Conservation (phyloP, 2,797 vertebrate genomes). For the Lacerta bilineata region DNA sequence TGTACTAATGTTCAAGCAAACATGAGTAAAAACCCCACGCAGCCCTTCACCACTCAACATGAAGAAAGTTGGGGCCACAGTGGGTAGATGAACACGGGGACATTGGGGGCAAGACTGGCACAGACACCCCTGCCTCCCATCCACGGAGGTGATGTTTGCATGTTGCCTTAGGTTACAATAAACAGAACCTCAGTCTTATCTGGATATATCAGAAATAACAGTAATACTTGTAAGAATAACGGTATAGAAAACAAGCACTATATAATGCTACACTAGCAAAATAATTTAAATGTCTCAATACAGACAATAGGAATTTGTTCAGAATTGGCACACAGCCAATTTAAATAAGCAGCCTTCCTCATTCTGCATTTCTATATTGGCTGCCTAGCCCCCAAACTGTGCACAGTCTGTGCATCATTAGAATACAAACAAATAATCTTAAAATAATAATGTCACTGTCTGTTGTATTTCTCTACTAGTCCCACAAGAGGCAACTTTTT, state of each 20-base stretch:
- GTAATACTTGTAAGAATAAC: background rate
- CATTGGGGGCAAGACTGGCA: too few relatives aligned
- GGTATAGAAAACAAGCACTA: background rate
- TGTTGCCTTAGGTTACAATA: too few relatives aligned
- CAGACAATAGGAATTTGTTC: slow-evolving; percentile 12
- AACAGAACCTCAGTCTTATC: background rate
- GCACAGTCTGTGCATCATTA: background rate
- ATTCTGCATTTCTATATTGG: background rate
- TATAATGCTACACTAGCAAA: background rate
- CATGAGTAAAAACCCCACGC: too few relatives aligned
- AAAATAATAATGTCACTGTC: slow-evolving; percentile 45
- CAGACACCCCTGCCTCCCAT: too few relatives aligned
- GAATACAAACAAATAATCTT: slow-evolving; percentile 50
- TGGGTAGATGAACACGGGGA: too few relatives aligned
- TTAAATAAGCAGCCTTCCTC: background rate
- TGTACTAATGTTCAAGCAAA: too few relatives aligned
- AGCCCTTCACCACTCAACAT: too few relatives aligned
- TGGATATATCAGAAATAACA: background rate
- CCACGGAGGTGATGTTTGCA: too few relatives aligned
- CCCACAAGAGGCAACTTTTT: slow-evolving; percentile 39
- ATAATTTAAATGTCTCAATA: slow-evolving; percentile 7
- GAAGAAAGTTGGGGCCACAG: too few relatives aligned
- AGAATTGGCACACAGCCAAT: slow-evolving; percentile 1
- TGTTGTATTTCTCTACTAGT: slow-evolving; percentile 57
- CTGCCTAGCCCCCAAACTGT: slow-evolving; percentile 33